These are phyloP conservation scores for Miniopterus natalensis DNA, from an alignment of 2,113 vertebrate genomes.

Conservation along the genomic window DNA sequence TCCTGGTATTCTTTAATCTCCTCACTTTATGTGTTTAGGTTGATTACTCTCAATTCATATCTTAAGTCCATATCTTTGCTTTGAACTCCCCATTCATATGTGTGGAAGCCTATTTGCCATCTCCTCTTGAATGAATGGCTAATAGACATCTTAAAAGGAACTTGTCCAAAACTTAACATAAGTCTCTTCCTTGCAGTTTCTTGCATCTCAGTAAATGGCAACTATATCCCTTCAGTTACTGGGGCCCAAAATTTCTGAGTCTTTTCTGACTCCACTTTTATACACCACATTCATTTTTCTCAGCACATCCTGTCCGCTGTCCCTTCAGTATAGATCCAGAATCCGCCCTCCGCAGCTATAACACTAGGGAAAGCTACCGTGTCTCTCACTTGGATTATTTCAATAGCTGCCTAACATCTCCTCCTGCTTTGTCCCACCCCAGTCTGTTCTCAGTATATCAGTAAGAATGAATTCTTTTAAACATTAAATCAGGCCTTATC, in stretches of 20 bases:
- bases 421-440: neutral
- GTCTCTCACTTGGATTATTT: neutral
- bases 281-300: neutral
- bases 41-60: neutral
- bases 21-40: neutral
- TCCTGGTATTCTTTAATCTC: neutral
- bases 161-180: neutral
- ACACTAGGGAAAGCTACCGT: neutral
- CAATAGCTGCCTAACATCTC: neutral
- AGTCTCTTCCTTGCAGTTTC: neutral
- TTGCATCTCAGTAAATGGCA: neutral
- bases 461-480: neutral
- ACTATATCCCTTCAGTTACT: neutral
- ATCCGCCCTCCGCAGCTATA: rapidly evolving
- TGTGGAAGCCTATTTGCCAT: neutral
- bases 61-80: neutral
- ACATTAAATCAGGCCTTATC: neutral
- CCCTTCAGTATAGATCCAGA: neutral
- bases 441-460: neutral
- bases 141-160: neutral
- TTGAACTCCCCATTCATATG: neutral
- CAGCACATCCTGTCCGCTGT: neutral
- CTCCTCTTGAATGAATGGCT: neutral
- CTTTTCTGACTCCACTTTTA: neutral
- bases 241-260: neutral